These are phyloP conservation scores for Molossus alvarezi DNA, from an alignment of 2,797 vertebrate genomes.

Conservation along the genomic window DNA sequence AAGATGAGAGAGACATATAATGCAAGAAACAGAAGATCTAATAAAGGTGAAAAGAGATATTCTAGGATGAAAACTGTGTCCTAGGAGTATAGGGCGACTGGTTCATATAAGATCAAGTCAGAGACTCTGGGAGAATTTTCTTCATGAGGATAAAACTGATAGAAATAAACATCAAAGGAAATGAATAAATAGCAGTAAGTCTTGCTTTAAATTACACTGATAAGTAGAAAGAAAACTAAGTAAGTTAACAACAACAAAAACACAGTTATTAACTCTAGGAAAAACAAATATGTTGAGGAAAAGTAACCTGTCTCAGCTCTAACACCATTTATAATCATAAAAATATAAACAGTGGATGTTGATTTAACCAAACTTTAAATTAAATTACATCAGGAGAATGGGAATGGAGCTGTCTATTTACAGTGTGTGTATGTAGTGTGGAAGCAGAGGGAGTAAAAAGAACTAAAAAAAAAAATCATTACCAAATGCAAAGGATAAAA, in stretches of 20 bases:
- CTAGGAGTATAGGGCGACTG: background rate
- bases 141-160: slow-evolving; percentile 1
- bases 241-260: slow-evolving; percentile 14
- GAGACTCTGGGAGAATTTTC: slow-evolving; percentile 18
- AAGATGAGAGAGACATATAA: background rate
- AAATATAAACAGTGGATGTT: slow-evolving; percentile 25
- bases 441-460: slow-evolving; percentile 9
- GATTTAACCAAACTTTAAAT: slow-evolving; percentile 42
- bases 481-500: slow-evolving; percentile 24
- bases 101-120: background rate
- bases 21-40: slow-evolving; percentile 10
- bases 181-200: slow-evolving; percentile 12
- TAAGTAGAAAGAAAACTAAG: slow-evolving; percentile 47
- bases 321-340: slow-evolving; percentile 22
- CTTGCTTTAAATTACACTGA: slow-evolving; percentile 1
- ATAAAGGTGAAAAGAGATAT: background rate
- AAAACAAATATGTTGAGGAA: slow-evolving; percentile 20
- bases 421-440: background rate
- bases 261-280: background rate
- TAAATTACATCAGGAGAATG: slow-evolving; percentile 48
- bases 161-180: slow-evolving; percentile 42
- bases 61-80: background rate
- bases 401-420: background rate
- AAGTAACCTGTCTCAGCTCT: background rate
- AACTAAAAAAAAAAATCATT: slow-evolving; percentile 12